phyloP scores from a whole-genome alignment of 2,797 vertebrate genomes.

The Leuciscus waleckii region DNA sequence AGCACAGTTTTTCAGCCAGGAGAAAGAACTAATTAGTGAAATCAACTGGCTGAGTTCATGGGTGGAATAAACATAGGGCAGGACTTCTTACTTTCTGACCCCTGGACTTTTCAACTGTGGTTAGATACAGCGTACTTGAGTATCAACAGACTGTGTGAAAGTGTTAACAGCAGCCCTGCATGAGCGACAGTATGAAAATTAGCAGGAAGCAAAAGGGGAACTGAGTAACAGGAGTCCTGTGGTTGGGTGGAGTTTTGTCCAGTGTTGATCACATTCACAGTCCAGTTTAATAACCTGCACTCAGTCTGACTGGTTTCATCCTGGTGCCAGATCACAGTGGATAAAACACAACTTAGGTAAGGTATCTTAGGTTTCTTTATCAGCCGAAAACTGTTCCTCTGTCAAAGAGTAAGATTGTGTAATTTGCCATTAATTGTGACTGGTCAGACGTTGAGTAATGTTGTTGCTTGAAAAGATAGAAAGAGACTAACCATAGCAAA shows the following conservation, averaged over 20 bases:
- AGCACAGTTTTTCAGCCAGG: too few species aligned
- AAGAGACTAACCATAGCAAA: neutral
- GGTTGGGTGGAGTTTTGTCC: conserved; percentile 76
- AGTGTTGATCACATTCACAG: conserved; percentile 70
- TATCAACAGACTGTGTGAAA: conserved; percentile 21
- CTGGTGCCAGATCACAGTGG: conserved; percentile 1
- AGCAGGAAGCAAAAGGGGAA: conserved; percentile 85
- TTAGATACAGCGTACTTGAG: neutral
- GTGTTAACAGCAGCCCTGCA: conserved; percentile 66
- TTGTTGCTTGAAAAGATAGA: neutral
- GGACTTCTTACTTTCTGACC: too few species aligned
- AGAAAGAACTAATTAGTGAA: too few species aligned
- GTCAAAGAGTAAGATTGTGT: neutral
- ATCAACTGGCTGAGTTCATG: too few species aligned
- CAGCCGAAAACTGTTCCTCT: neutral
- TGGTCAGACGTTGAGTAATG: neutral
- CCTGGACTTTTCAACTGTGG: too few species aligned
- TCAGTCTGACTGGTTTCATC: conserved; percentile 33
- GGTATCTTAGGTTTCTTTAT: conserved; percentile 3
- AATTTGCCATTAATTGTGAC: neutral
- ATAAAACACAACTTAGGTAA: conserved; percentile 47
- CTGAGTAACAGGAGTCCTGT: conserved; percentile 76
- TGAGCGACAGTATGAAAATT: conserved; percentile 80
- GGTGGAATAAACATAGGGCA: too few species aligned
- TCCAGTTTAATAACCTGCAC: conserved; percentile 29